phyloP scores from a whole-genome alignment of 1,140 invertebrate species.

The Anoplophora glabripennis region DNA sequence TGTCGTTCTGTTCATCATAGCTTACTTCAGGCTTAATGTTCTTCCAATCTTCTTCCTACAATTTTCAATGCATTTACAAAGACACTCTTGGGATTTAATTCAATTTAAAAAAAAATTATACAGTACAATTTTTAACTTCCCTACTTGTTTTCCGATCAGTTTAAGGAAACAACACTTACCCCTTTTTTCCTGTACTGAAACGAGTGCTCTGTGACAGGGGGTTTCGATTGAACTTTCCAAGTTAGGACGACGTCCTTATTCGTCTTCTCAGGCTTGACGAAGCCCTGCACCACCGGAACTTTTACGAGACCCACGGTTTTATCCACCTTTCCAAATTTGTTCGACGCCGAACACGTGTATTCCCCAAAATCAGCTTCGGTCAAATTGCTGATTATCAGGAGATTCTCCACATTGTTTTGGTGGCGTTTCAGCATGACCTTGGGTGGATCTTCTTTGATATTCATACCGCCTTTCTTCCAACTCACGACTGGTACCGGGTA shows the following conservation, averaged over 20 bases:
- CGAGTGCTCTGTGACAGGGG: conserved; percentile 30
- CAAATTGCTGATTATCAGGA: conserved; percentile 29
- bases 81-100: neutral
- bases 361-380: conserved; percentile 26
- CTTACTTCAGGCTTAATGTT: conserved; percentile 29
- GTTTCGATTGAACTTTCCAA: conserved; percentile 40
- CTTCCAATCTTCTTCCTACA: conserved; percentile 33
- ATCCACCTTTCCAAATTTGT: conserved; percentile 11
- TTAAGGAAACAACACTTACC: conserved; percentile 23
- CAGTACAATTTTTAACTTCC: neutral
- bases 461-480: conserved; percentile 33
- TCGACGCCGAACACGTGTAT: conserved; percentile 19
- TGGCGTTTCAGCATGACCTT: conserved; percentile 20
- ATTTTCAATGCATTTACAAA: neutral
- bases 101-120: neutral
- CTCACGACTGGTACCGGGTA: conserved; percentile 29
- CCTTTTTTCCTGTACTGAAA: conserved; percentile 39
- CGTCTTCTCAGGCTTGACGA: conserved; percentile 24
- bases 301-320: conserved; percentile 26
- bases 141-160: no score
- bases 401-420: conserved; percentile 21
- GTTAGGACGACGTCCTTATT: conserved; percentile 30
- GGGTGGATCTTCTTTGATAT: conserved; percentile 23
- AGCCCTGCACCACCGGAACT: conserved; percentile 27
- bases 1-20: conserved; percentile 20